Conservation (phyloP, 1,140 invertebrate species). For the Apis mellifera region DNA sequence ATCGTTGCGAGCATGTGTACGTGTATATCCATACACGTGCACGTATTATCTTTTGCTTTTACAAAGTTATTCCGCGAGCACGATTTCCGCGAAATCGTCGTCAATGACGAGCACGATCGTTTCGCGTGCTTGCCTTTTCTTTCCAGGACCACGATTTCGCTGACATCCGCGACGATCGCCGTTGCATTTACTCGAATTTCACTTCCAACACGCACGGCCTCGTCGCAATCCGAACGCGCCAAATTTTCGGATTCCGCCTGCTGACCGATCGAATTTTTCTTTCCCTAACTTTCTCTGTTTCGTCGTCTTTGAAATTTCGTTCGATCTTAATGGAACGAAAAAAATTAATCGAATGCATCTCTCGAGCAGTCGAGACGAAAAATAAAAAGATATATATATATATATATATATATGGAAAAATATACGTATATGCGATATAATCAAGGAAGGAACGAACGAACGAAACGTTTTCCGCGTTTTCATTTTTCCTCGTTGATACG, state of each 20-base stretch:
- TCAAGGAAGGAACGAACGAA: conserved; percentile 4
- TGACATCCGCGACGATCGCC: background rate
- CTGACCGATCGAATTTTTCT: background rate
- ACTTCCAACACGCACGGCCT: background rate
- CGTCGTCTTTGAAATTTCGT: background rate
- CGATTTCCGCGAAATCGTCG: conserved; percentile 46
- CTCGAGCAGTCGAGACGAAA: background rate
- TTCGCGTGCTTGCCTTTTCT: conserved; percentile 41
- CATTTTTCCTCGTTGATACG: background rate
- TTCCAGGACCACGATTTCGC: conserved; percentile 15
- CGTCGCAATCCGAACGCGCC: background rate
- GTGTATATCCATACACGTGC: background rate
- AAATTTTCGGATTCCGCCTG: background rate
- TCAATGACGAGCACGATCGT: background rate
- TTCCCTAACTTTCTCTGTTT: too few relatives aligned
- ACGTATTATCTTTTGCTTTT: conserved; percentile 26
- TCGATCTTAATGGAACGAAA: background rate
- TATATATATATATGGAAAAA: too few relatives aligned
- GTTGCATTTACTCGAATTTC: conserved; percentile 32
- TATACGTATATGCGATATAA: background rate
- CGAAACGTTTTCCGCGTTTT: background rate
- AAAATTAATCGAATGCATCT: background rate
- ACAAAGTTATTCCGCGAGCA: conserved; percentile 13
- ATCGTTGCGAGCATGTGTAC: background rate
- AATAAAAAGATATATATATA: too few relatives aligned